Base-by-base conservation (phyloP, 2,113 vertebrate species). In the Candoia aspera region DNA sequence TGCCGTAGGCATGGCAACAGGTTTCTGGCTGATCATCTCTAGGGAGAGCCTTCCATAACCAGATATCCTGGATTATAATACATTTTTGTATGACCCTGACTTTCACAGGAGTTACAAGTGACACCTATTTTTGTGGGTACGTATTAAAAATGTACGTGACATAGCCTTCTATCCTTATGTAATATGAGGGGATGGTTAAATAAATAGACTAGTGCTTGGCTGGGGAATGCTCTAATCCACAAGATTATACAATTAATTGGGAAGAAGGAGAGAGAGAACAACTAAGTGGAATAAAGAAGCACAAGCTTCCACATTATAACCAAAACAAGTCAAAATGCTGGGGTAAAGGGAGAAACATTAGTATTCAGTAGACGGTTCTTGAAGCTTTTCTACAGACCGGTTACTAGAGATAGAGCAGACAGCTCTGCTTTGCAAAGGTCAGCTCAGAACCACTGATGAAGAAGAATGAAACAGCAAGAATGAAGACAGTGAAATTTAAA, bases 21-120 rank as follows among this genome's bases (percentile, higher is more conserved):
- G 90, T 24, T 90, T 93, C 93, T 93, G 68, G 55, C 29, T 73
- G 53, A 91, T 58, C 58, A 88, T 93, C 73, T 37, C 33, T 42
- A 37, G 33, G 15, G 33, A 79, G 33, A 79, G 17, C 17, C 73
- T 79, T 79, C 15, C 33, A 42, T 0, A 79, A 79, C 17, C 33
- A 79, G 33, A 79, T 79, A 79, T 21, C 17, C 68, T 79, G 68
- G 17, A 79, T 79, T 79, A 17, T 37, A 79, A 37, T 79, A 79
- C n/a, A 37, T 37, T 79, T 37, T 15, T 79, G 33, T 21, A 21
- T 79, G 68, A 79, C n/a, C 1, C 68, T 79, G 68, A 79, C 37
- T 79, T 37, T 79, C 68, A 79, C 37, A n/a, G 17, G 33, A 79
- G 68, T 79, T 79, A 79, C 33, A 79, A 37, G 17, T 79, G n/a